phyloP scores from a whole-genome alignment of 2,797 vertebrate genomes.

The Natrix natrix region DNA sequence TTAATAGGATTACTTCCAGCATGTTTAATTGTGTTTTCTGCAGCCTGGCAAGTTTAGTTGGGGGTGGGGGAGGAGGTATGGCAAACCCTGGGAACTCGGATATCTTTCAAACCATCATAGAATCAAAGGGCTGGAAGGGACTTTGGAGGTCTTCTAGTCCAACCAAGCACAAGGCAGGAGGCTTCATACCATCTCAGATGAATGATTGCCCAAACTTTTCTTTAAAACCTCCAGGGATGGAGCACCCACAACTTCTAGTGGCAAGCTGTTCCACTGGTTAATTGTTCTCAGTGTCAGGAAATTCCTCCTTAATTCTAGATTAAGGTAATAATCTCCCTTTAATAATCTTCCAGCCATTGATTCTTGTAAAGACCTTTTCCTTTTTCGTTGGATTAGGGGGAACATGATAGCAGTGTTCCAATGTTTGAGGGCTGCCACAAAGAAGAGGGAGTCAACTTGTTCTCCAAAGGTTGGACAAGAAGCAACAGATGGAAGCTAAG shows the following conservation, averaged over 20 bases:
- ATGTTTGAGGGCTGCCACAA: no score
- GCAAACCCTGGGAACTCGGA: neutral
- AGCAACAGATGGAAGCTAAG: no score
- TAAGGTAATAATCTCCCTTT: neutral
- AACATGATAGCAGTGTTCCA: no score
- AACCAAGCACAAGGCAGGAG: neutral
- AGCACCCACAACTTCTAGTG: neutral
- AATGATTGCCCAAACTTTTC: neutral
- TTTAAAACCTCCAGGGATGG: neutral
- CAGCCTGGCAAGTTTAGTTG: neutral
- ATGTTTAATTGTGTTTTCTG: neutral
- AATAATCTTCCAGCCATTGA: neutral
- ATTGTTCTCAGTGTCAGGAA: neutral
- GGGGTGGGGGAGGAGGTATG: rapidly evolving
- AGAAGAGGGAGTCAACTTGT: no score
- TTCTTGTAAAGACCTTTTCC: no score
- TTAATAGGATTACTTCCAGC: neutral
- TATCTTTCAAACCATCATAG: neutral
- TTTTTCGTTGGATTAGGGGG: no score
- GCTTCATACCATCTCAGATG: neutral
- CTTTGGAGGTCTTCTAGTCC: neutral
- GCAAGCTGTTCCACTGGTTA: neutral
- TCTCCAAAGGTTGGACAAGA: no score
- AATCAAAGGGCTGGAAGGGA: neutral
- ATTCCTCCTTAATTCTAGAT: neutral